Evolutionary conservation across 1,140 invertebrate species (phyloP), one percentile per base, ranked within the genome.

Genomic region (Pachypsylla venusta): DNA sequence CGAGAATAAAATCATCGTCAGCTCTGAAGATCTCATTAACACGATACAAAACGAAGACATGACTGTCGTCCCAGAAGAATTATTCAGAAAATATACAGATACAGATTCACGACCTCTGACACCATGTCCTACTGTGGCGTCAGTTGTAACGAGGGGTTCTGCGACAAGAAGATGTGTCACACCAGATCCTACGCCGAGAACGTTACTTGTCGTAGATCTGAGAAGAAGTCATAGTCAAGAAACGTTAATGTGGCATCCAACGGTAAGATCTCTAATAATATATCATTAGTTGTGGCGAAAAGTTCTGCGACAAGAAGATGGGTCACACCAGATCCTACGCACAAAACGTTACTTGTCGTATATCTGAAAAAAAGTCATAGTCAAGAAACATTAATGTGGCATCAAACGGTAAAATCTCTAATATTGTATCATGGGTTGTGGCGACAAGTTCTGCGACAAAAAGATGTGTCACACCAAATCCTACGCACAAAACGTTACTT

Each of bases 41-140:
- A n/a, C n/a, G n/a, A n/a, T n/a, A n/a, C n/a, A n/a, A n/a, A n/a
- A n/a, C n/a, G n/a, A n/a, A n/a, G n/a, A n/a, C n/a, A n/a, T n/a
- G n/a, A n/a, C 54, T 12, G 24, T 59, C 1, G 76, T 81, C n/a
- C 78, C 79, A 1, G 79, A 81, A 62, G 78, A 80, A 64, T 64
- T 79, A 22, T 78, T 81, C 68, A 72, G 72, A 16, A 81, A 81
- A 60, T 89, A 87, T 62, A 84, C 85, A 1, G 84, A 87, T 62
- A 87, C 83, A 2, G 85, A 88, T 66, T 88, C 85, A 1, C 73
- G 85, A 30, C 83, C 85, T 1, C 69, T 82, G 61, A 87, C 84
- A 0, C 85, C 85, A 12, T 78, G 82, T 0, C 81, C 83, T 0
- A 85, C 82, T 1, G 72, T 84, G 2, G 81, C 79, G 0, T 84